Percentiles rank a stretch among this genome's conserved stretches.
phyloP scores from a whole-genome alignment of 2,113 vertebrate species.

The Tachysurus fulvidraco region DNA sequence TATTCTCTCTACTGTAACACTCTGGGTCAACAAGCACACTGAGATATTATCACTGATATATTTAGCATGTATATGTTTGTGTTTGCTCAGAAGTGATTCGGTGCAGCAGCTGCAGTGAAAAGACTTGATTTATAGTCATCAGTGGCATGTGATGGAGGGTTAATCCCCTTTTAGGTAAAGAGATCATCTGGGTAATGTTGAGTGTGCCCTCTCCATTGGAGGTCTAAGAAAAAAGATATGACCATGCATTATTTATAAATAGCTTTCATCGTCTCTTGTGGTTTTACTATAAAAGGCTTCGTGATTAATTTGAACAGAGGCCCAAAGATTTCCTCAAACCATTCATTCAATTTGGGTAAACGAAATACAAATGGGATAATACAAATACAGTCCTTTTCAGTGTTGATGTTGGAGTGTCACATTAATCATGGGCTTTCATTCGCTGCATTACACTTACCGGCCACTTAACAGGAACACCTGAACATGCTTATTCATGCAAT shows the following conservation, averaged over 20 bases:
- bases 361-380: constrained; percentile 4
- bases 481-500: constrained; percentile 6
- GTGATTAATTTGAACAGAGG: constrained; percentile 12
- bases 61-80: constrained; percentile 13
- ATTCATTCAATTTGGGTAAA: constrained; percentile 3
- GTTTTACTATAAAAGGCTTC: not conserved
- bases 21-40: constrained; percentile 11
- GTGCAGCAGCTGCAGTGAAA: constrained; percentile 29
- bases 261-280: not conserved
- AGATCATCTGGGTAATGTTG: constrained; percentile 19
- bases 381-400: constrained; percentile 14
- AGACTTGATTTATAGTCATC: constrained; percentile 24
- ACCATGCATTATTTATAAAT: constrained; percentile 38
- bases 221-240: not conserved
- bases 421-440: constrained; percentile 4
- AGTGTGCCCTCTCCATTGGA: not conserved
- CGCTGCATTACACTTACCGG: not conserved
- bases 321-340: not conserved
- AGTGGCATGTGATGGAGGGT: constrained; percentile 30
- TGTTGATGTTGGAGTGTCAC: constrained; percentile 3
- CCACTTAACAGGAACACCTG: not conserved
- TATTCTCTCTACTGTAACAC: not conserved
- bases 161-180: constrained; percentile 36
- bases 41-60: constrained; percentile 16
- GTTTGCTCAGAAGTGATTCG: constrained; percentile 4